These are phyloP conservation scores for Solea solea DNA, from an alignment of 2,113 vertebrate species.

Conservation along the genomic window DNA sequence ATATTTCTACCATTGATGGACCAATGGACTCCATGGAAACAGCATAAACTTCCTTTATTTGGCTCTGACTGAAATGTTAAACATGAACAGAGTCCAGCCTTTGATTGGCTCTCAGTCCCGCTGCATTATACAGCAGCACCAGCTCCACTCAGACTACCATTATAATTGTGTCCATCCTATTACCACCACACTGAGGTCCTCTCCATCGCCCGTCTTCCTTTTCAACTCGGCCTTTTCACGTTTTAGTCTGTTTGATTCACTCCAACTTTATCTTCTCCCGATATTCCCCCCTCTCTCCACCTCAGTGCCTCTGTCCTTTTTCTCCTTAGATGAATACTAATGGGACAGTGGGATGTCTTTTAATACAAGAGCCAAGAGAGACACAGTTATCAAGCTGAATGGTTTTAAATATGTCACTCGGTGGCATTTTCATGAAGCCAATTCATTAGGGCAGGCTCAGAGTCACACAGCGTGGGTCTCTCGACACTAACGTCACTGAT, in stretches of 20 bases:
- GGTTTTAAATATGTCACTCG: conserved; percentile 58
- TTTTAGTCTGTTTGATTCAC: conserved; percentile 30
- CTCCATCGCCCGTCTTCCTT: conserved; percentile 9
- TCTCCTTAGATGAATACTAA: conserved; percentile 32
- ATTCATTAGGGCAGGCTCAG: conserved; percentile 43
- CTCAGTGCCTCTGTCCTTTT: not conserved
- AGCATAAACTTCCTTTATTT: conserved; percentile 2
- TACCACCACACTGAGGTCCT: conserved; percentile 36
- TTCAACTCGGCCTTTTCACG: conserved; percentile 19
- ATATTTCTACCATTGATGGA: conserved; percentile 39
- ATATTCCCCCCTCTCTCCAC: conserved; percentile 10
- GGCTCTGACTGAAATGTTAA: conserved; percentile 40
- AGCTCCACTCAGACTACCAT: conserved; percentile 47
- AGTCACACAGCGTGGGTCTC: conserved; percentile 40
- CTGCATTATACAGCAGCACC: conserved; percentile 23
- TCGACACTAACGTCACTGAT: conserved; percentile 40
- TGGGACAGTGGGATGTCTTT: conserved; percentile 37
- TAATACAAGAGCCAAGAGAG: conserved; percentile 41
- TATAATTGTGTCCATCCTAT: conserved; percentile 48
- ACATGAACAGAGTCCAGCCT: conserved; percentile 42
- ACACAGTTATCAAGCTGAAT: conserved; percentile 53
- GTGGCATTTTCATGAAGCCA: conserved; percentile 60
- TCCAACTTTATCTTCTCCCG: conserved; percentile 21
- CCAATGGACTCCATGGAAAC: conserved; percentile 49
- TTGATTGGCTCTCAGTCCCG: conserved; percentile 43